These are phyloP conservation scores for Eledona agricola DNA, from an alignment of 2,888 invertebrate species.

Conservation along the genomic window DNA sequence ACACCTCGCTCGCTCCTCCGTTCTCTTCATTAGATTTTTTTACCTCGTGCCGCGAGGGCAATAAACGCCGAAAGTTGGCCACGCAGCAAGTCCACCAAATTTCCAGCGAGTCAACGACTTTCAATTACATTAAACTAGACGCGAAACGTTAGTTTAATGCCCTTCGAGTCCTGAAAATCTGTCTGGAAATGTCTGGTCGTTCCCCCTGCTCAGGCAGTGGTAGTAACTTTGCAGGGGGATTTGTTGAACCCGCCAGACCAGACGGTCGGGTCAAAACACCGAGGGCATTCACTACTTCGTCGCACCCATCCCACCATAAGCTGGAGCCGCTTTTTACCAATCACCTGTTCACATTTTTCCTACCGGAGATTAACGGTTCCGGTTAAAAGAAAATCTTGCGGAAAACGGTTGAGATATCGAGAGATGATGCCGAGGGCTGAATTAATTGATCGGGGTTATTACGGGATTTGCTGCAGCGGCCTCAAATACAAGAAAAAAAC, in stretches of 20 bases:
- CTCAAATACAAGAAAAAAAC: too few relatives aligned
- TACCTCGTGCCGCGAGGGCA: too few relatives aligned
- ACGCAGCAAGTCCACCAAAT: neutral
- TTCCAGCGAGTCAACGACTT: conserved; percentile 16
- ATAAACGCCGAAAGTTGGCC: neutral
- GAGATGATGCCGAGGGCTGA: too few relatives aligned
- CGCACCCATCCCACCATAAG: conserved; percentile 24
- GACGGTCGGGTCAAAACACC: conserved; percentile 39
- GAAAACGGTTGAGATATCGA: too few relatives aligned
- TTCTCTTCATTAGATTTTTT: too few relatives aligned
- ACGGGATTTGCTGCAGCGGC: too few relatives aligned
- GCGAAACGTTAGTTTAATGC: conserved; percentile 16
- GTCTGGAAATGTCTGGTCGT: conserved; percentile 33
- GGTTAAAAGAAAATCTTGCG: too few relatives aligned
- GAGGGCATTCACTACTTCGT: conserved; percentile 35
- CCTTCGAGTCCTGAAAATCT: conserved; percentile 30
- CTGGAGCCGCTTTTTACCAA: conserved; percentile 22
- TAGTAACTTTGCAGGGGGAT: conserved; percentile 28
- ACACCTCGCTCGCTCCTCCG: too few relatives aligned
- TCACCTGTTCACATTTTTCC: conserved; percentile 5
- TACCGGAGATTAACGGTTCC: neutral
- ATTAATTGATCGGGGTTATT: too few relatives aligned
- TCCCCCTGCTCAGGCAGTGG: conserved; percentile 21
- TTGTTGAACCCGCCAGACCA: conserved; percentile 37
- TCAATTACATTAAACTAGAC: conserved; percentile 6